A percentile compares a stretch with the other conserved stretches of the same genome.
phyloP scores from a whole-genome alignment of 2,113 vertebrate genomes.

The Corapipo altera region DNA sequence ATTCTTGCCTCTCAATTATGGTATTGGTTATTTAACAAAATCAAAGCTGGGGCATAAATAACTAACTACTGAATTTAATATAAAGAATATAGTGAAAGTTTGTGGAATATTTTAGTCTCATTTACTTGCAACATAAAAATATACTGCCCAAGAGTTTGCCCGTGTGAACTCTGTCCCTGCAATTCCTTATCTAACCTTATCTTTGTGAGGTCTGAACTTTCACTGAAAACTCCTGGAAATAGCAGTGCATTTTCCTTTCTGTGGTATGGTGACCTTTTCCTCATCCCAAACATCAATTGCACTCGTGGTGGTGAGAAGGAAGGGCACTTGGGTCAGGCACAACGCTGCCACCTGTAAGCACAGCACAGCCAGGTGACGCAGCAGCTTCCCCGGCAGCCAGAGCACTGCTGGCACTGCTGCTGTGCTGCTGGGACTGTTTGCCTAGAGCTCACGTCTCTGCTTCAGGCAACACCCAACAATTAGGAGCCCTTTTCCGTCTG shows the following conservation, averaged over 20 bases:
- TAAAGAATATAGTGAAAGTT: background rate
- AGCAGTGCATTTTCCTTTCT: background rate
- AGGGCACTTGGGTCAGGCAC: background rate
- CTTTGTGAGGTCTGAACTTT: background rate
- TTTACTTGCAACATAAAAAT: background rate
- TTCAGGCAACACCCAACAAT: background rate
- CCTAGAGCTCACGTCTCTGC: background rate
- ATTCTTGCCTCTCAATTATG: background rate
- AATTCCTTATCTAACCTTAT: background rate
- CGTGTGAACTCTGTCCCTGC: background rate
- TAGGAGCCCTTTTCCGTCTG: background rate
- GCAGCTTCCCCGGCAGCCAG: background rate
- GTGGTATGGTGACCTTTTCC: background rate
- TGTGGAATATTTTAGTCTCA: background rate
- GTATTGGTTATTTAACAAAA: constrained; percentile 12
- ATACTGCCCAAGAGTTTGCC: background rate
- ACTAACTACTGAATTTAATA: background rate
- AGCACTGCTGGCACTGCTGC: background rate
- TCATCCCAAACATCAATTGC: no score
- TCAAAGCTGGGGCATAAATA: background rate
- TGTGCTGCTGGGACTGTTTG: background rate
- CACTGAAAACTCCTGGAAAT: background rate
- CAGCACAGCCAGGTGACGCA: background rate
- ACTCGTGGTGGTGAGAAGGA: background rate
- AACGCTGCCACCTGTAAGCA: background rate